Evolutionary conservation across 2,797 vertebrate species (phyloP).

Genomic region (Alectoris magna): DNA sequence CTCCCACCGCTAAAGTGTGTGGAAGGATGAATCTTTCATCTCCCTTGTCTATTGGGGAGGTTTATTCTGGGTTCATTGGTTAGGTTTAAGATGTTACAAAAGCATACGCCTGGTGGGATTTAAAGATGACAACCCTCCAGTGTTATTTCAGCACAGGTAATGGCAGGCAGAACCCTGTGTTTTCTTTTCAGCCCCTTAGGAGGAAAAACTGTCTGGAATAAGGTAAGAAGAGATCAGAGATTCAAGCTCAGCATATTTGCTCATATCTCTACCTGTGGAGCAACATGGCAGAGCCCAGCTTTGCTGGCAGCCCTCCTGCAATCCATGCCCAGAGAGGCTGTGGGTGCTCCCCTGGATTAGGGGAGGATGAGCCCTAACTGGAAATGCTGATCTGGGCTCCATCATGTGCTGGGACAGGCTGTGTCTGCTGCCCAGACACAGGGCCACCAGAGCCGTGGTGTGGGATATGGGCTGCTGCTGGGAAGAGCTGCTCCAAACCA

Average conservation of each 20-base stretch:
- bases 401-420: accelerated
- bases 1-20: conserved; percentile 68
- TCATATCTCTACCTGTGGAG: background rate
- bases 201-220: conserved; percentile 53
- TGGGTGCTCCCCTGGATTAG: background rate
- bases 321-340: background rate
- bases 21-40: conserved; percentile 73
- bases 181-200: conserved; percentile 18
- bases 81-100: conserved; percentile 64
- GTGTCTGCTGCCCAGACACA: background rate
- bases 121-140: conserved; percentile 55
- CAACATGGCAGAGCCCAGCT: no score
- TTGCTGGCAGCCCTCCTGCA: background rate
- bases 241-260: conserved; percentile 1
- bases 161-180: conserved; percentile 30
- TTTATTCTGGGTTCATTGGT: conserved; percentile 67
- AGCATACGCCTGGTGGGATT: conserved; percentile 53
- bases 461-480: background rate
- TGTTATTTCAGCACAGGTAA: conserved; percentile 44
- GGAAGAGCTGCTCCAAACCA: background rate
- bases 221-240: conserved; percentile 57
- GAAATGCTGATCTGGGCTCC: background rate
- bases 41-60: conserved; percentile 63
- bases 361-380: background rate
- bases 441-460: background rate